Evolutionary conservation across 2,888 invertebrate species (phyloP).

Genomic region (Rhagophthalmus giganteus): DNA sequence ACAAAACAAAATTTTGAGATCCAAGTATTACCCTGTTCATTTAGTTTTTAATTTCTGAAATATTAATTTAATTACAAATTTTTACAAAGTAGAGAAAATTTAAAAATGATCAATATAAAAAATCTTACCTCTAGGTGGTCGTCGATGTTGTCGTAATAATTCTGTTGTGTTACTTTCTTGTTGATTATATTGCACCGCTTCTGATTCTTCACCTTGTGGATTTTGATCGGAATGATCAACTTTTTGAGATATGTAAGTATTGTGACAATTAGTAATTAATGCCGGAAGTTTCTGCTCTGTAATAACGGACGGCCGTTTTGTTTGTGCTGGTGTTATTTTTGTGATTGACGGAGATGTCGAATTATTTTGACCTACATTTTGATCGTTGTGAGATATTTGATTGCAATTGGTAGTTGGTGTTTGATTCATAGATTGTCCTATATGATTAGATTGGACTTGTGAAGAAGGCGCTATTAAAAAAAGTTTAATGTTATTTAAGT

Average conservation of each 20-base stretch:
- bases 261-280: slow-evolving; percentile 39
- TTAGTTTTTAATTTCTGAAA: too few relatives aligned
- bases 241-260: slow-evolving; percentile 38
- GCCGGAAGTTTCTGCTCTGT: slow-evolving; percentile 47
- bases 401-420: slow-evolving; percentile 28
- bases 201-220: slow-evolving; percentile 23
- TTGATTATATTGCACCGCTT: slow-evolving; percentile 27
- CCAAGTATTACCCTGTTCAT: too few relatives aligned
- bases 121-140: slow-evolving; percentile 21
- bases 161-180: slow-evolving; percentile 42
- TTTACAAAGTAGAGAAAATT: too few relatives aligned
- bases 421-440: slow-evolving; percentile 39
- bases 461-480: slow-evolving; percentile 35
- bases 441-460: slow-evolving; percentile 44
- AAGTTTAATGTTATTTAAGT: not conserved
- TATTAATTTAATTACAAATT: too few relatives aligned
- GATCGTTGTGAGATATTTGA: slow-evolving; percentile 35
- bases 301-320: slow-evolving; percentile 47
- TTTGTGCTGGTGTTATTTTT: slow-evolving; percentile 33
- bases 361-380: slow-evolving; percentile 44
- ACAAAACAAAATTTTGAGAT: too few relatives aligned
- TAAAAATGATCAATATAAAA: too few relatives aligned
- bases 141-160: slow-evolving; percentile 44
- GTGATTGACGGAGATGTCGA: slow-evolving; percentile 40
- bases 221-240: slow-evolving; percentile 30